Conservation (phyloP, 2,888 invertebrate genomes). For the Chorisops tibialis region DNA sequence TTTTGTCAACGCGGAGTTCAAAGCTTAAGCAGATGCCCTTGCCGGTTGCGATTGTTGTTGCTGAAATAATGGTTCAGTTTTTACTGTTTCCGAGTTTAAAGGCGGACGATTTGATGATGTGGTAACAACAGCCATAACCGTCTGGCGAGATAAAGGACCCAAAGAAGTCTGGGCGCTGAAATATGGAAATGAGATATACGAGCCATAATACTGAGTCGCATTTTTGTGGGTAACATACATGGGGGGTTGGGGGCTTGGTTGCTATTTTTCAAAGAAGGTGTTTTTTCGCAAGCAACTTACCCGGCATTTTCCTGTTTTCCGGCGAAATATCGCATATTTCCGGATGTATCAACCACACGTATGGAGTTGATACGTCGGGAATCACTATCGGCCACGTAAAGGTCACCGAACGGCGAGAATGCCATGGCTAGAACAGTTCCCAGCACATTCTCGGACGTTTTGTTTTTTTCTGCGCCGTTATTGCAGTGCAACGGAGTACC, state of each 20-base stretch:
- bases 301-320: slow-evolving; percentile 67
- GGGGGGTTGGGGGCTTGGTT: too few relatives aligned
- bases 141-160: slow-evolving; percentile 21
- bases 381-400: slow-evolving; percentile 92
- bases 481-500: slow-evolving; percentile 91
- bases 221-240: not conserved
- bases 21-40: slow-evolving; percentile 22
- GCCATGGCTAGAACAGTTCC: slow-evolving; percentile 86
- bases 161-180: slow-evolving; percentile 2
- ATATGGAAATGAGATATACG: slow-evolving; percentile 22
- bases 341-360: slow-evolving; percentile 82
- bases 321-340: slow-evolving; percentile 86
- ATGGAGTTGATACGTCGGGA: slow-evolving; percentile 79
- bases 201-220: slow-evolving; percentile 6
- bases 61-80: slow-evolving; percentile 24
- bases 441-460: slow-evolving; percentile 65
- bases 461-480: slow-evolving; percentile 65
- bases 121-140: slow-evolving; percentile 31
- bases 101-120: slow-evolving; percentile 25
- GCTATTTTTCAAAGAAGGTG: too few relatives aligned
- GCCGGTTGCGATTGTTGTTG: slow-evolving; percentile 26
- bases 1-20: slow-evolving; percentile 13
- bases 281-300: slow-evolving; percentile 40
- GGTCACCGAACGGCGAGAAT: slow-evolving; percentile 86
- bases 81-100: not conserved